phyloP scores from a whole-genome alignment of 2,797 vertebrate genomes.

The Lacerta bilineata region DNA sequence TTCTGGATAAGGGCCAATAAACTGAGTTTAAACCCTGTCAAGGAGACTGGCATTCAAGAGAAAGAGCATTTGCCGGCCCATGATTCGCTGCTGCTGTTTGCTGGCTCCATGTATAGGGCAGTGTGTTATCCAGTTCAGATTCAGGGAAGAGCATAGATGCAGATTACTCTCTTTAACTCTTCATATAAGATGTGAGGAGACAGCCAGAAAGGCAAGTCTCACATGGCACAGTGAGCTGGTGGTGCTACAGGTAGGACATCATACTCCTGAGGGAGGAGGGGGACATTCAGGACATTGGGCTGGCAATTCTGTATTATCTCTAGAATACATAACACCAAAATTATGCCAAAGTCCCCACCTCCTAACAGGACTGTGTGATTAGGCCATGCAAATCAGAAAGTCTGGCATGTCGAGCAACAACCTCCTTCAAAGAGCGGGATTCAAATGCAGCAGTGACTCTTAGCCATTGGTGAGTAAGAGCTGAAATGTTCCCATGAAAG shows the following conservation, averaged over 20 bases:
- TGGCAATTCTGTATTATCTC: background rate
- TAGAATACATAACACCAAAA: background rate
- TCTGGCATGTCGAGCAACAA: constrained; percentile 51
- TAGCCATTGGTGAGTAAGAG: constrained; percentile 56
- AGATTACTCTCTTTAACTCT: background rate
- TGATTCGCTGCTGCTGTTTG: no score
- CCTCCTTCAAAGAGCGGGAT: constrained; percentile 42
- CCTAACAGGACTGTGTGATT: constrained; percentile 27
- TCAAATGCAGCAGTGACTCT: constrained; percentile 49
- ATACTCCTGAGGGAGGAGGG: background rate
- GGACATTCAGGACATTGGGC: background rate
- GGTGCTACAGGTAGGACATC: background rate
- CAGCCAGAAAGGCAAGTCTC: background rate
- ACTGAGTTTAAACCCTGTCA: no score
- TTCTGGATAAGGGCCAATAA: no score
- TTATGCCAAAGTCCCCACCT: background rate
- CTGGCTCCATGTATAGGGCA: no score
- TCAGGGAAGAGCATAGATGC: background rate
- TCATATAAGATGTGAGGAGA: background rate
- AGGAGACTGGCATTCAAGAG: background rate
- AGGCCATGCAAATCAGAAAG: constrained; percentile 50
- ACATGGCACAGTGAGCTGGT: background rate
- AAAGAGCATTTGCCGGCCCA: background rate
- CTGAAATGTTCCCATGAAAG: constrained; percentile 40
- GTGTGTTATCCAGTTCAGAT: background rate